Evolutionary conservation across 1,140 invertebrate species (phyloP), one percentile per base, ranked within the genome.

Genomic region (Homalodisca vitripennis): DNA sequence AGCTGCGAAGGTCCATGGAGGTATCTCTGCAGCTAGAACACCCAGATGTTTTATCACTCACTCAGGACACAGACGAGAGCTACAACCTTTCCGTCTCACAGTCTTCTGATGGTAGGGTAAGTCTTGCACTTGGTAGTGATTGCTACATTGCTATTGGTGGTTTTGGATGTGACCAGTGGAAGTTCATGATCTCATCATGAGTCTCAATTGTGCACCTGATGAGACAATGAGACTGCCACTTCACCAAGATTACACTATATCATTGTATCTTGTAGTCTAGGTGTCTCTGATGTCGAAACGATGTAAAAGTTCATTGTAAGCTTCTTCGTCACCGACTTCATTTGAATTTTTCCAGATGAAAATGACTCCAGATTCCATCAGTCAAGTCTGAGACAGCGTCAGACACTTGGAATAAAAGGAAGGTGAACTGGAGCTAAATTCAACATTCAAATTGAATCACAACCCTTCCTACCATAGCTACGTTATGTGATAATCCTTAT

Each of bases 41-140:
- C 48, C 60, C 74, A 17, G 69, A 73, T 63, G 48, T 75, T 22
- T 65, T 72, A 1, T 83, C 82, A 64, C 79, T 92, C 51, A 85
- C 80, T 20, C 77, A 91, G 55, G 78, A 86, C 2, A 87, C 87
- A 0, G 85, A 89, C 66, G 91, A 93, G 79, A 85, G 84, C 72
- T 93, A 93, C 72, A 77, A 68, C 0, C 76, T 93, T 0, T 79
- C 79, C 2, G 79, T 90, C 17, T 77, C 78, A 30, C 78, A 79
- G 2, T 74, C 78, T 47, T 82, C 81, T 26, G 81, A 78, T 72
- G 82, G 82, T 22, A 78, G 76, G 68, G 78, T 90, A 1, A 41
- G 34, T 41, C 6, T 10, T 10, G 34, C 34, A 41, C 34, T 10
- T 6, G 6, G 6, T 17, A 41, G 34, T 41, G 34, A 41, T 41